Evolutionary conservation across 2,113 vertebrate species (phyloP).

Genomic region (Phasianus colchicus): DNA sequence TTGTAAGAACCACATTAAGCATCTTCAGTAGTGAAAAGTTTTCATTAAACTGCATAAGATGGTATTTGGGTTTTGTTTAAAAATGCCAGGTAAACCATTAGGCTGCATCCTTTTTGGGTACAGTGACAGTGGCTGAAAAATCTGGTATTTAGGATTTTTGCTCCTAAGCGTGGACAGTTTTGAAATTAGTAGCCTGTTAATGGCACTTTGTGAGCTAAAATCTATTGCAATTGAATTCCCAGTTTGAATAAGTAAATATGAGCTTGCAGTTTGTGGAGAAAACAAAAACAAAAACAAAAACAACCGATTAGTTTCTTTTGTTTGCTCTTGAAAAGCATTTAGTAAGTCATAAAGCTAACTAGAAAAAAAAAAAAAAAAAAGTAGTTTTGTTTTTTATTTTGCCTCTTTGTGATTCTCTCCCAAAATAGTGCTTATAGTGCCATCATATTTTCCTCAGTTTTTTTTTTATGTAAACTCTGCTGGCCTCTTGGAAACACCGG

Average conservation of each 20-base stretch:
- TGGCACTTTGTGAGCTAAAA: background rate
- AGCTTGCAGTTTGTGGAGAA: background rate
- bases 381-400: no score
- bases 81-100: background rate
- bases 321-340: background rate
- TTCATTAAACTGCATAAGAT: background rate
- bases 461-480: background rate
- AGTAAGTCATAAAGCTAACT: background rate
- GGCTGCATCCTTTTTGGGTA: background rate
- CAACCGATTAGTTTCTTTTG: background rate
- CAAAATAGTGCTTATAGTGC: background rate
- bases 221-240: background rate
- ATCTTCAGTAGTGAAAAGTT: background rate
- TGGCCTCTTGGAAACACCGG: background rate
- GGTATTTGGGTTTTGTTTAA: background rate
- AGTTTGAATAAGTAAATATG: slow-evolving; percentile 3
- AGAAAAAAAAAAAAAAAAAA: background rate
- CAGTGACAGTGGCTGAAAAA: background rate
- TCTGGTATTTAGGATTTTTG: background rate
- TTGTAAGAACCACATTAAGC: background rate
- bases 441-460: background rate
- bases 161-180: background rate
- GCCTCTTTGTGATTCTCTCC: background rate
- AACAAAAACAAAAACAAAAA: no score
- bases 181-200: background rate